Evolutionary conservation across 1,140 invertebrate genomes (phyloP).

Genomic region (Zaprionus vittiger): DNA sequence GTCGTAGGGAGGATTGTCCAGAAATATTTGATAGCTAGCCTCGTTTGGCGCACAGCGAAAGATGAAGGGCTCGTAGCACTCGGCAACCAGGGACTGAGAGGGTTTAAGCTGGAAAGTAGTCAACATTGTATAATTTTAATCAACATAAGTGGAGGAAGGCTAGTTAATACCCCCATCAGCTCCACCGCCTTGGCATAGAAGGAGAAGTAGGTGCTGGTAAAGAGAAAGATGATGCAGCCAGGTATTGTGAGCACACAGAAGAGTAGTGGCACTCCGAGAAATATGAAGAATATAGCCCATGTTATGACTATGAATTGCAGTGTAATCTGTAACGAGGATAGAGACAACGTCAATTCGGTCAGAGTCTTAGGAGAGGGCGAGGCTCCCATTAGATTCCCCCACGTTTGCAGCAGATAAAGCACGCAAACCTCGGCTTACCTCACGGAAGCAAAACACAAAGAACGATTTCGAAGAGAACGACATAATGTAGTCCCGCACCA

Average conservation of each 20-base stretch:
- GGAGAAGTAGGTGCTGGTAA: constrained; percentile 76
- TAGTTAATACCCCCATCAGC: constrained; percentile 62
- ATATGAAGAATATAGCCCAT: constrained; percentile 84
- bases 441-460: constrained; percentile 73
- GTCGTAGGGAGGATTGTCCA: constrained; percentile 70
- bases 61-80: constrained; percentile 82
- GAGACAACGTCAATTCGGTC: constrained; percentile 8
- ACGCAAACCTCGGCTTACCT: constrained; percentile 62
- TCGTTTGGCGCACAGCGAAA: constrained; percentile 73
- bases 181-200: constrained; percentile 81
- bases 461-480: constrained; percentile 80
- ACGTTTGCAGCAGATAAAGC: constrained; percentile 48
- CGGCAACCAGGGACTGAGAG: constrained; percentile 74
- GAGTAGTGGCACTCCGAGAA: constrained; percentile 76
- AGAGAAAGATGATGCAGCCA: constrained; percentile 73
- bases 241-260: constrained; percentile 80
- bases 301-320: constrained; percentile 82
- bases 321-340: constrained; percentile 68
- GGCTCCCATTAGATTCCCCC: constrained; percentile 8
- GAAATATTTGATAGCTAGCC: constrained; percentile 75
- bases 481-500: constrained; percentile 82
- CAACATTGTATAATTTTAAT: background rate
- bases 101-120: constrained; percentile 57
- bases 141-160: background rate
- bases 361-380: background rate